Base-by-base conservation (phyloP, 2,888 invertebrate species). In the Mesorhabditis sp. region DNA sequence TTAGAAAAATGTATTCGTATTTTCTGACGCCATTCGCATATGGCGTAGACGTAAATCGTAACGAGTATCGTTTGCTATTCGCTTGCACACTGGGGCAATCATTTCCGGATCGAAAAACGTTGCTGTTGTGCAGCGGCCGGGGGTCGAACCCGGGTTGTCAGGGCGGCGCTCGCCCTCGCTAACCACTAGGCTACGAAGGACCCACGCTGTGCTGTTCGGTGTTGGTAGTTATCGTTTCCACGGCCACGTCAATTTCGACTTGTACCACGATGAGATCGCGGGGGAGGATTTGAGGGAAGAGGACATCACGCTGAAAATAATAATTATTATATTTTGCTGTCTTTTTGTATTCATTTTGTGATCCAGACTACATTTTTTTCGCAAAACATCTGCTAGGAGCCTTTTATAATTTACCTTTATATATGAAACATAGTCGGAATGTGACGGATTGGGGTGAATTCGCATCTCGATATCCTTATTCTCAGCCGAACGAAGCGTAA, bases 231-330 rank as follows among this genome's bases (percentile, higher is more conserved):
- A 86, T 74, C 4, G 86, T 86, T 72, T 86, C 86, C 10, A 86
- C 86, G 15, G 86, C 86, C 3, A 86, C 86, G 68, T 86, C 86
- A 58, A 86, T 86, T 68, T 86, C 86, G 65, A 86, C 86, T 66
- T 80, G 77, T 4, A 86, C 86, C 42, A 83, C 80, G 67, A 86
- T 86, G 70, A 82, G 72, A 71, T 86, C 86, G 62, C 83, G 79
- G 6, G 86, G 85, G 70, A 80, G 73, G 28, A 86, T 86, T 76
- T 85, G 86, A 6, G 86, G 86, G 70, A 86, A 86, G 7, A 86
- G 80, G 3, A 86, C 83, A 72, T 86, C 86, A 43, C 86, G 67
- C 66, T 62, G 63, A 7, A 62, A 62, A n/a, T 7, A 62, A 50
- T 28, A 28, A 28, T 28, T 28, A 28, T 28, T 28, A 28, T 28